Evolutionary conservation across 2,888 invertebrate genomes (phyloP).

Genomic region (Coelopa pilipes): DNA sequence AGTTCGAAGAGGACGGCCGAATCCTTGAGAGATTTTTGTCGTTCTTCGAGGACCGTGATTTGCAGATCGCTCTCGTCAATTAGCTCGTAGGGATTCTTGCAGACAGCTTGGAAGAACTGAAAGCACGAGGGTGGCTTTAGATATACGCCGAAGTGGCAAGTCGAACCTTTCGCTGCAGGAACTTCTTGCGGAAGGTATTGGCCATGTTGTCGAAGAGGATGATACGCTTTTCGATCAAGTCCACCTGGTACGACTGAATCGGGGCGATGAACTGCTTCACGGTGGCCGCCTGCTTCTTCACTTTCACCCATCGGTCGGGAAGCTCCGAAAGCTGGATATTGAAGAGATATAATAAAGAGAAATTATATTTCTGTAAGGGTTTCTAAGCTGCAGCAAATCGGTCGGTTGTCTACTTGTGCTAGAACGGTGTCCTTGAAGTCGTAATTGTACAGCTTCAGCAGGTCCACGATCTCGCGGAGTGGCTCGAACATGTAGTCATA

Average conservation of each 20-base stretch:
- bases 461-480: conserved; percentile 83
- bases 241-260: conserved; percentile 88
- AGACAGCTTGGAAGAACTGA: conserved; percentile 72
- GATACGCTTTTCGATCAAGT: conserved; percentile 84
- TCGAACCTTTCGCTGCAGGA: conserved; percentile 68
- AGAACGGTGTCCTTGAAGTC: conserved; percentile 84
- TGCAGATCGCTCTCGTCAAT: conserved; percentile 78
- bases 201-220: conserved; percentile 83
- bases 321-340: conserved; percentile 74
- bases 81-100: conserved; percentile 75
- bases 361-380: not conserved
- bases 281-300: conserved; percentile 84
- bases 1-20: conserved; percentile 89
- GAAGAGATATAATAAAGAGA: not conserved
- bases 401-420: conserved; percentile 72
- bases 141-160: not conserved
- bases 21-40: conserved; percentile 74
- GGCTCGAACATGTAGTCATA: conserved; percentile 94
- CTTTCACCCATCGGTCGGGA: conserved; percentile 87
- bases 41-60: conserved; percentile 75
- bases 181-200: conserved; percentile 79
- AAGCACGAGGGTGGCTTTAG: not conserved
- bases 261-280: conserved; percentile 89
- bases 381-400: too few species aligned
- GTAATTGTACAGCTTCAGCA: conserved; percentile 86